A percentile compares a stretch with the other conserved stretches of the same genome.
Conservation (phyloP, 2,797 vertebrate genomes). For the Phrynocephalus vlangalii region DNA sequence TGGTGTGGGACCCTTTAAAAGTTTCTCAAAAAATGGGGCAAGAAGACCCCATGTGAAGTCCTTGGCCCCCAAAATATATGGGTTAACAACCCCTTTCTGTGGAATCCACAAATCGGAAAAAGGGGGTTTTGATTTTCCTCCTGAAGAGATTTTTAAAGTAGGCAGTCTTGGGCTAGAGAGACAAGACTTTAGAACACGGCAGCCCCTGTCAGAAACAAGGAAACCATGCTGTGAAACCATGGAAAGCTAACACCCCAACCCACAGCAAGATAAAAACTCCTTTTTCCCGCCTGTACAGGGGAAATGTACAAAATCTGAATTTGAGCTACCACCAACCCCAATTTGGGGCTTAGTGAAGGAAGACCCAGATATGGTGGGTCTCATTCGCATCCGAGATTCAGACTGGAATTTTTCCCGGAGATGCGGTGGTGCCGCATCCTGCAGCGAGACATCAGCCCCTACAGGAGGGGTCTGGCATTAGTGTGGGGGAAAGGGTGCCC, state of each 20-base stretch:
- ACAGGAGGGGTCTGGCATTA: too few species aligned
- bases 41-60: background rate
- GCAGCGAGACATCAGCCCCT: background rate
- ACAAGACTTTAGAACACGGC: conserved; percentile 76
- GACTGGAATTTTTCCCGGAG: background rate
- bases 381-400: background rate
- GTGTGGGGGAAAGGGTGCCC: too few species aligned
- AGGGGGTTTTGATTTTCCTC: background rate
- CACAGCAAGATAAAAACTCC: background rate
- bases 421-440: background rate
- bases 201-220: conserved; percentile 65
- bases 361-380: background rate
- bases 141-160: background rate
- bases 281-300: background rate
- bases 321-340: background rate
- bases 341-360: background rate
- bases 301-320: background rate
- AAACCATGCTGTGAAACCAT: background rate
- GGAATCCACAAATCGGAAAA: background rate
- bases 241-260: background rate
- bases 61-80: conserved; percentile 4
- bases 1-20: background rate
- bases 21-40: background rate
- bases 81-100: conserved; percentile 4
- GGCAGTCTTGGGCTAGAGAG: conserved; percentile 59